Evolutionary conservation across 2,888 invertebrate species (phyloP).

Genomic region (Rhimphoctona megacephalus): DNA sequence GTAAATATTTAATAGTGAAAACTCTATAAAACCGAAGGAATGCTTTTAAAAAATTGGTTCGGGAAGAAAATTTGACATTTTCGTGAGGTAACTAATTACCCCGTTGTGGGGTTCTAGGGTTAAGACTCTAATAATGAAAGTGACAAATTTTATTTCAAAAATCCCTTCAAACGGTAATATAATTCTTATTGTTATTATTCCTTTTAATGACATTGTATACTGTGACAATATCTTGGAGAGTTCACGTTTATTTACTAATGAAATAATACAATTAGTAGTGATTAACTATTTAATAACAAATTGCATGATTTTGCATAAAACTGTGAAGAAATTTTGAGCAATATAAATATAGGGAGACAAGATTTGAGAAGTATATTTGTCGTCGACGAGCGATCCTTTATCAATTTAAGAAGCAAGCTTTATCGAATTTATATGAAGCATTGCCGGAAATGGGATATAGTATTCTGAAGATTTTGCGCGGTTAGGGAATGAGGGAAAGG

Average conservation of each 20-base stretch:
- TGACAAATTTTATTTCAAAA: too few species aligned
- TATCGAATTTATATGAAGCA: constrained; percentile 59
- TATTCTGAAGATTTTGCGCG: background rate
- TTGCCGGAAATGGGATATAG: constrained; percentile 28
- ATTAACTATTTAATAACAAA: background rate
- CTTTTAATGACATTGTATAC: too few species aligned
- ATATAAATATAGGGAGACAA: background rate
- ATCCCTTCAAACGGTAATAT: too few species aligned
- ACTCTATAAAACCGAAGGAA: too few species aligned
- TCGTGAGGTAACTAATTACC: too few species aligned
- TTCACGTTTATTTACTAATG: background rate
- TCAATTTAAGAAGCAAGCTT: constrained; percentile 44
- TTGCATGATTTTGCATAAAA: background rate
- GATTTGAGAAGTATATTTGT: background rate
- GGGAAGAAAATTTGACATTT: too few species aligned
- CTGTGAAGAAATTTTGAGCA: background rate
- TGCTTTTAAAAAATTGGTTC: too few species aligned
- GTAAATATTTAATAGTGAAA: too few species aligned
- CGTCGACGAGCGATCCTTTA: constrained; percentile 13
- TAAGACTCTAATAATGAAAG: background rate
- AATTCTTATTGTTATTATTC: too few species aligned
- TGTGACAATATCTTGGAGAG: background rate
- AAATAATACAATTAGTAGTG: background rate
- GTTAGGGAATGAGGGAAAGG: background rate
- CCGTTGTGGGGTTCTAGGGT: too few species aligned